A percentile compares a stretch with the other conserved stretches of the same genome.
phyloP scores from a whole-genome alignment of 2,888 invertebrate species.

The Nebria brevicollis region DNA sequence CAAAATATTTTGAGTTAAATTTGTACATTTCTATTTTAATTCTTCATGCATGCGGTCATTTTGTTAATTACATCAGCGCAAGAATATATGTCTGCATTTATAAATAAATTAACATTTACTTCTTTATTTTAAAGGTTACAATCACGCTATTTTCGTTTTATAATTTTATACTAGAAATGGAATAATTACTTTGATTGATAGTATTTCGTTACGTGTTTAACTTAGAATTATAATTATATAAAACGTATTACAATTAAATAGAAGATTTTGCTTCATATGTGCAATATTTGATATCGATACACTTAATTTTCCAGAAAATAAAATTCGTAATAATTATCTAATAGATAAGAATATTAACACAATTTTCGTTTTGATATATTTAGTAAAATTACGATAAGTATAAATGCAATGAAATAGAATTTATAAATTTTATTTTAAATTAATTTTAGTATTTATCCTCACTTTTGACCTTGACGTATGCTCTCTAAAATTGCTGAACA shows the following conservation, averaged over 20 bases:
- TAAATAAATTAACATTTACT: slow-evolving; percentile 11
- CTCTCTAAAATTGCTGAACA: too few relatives aligned
- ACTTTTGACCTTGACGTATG: too few relatives aligned
- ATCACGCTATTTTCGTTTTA: neutral
- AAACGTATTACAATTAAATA: neutral
- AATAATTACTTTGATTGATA: slow-evolving; percentile 1
- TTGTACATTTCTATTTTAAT: neutral
- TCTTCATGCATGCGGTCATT: slow-evolving; percentile 17
- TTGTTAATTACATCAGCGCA: slow-evolving; percentile 10
- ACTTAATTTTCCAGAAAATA: too few relatives aligned
- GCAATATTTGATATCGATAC: neutral
- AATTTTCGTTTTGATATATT: too few relatives aligned
- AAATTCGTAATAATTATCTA: too few relatives aligned
- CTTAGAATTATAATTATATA: neutral
- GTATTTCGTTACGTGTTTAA: neutral
- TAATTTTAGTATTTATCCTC: too few relatives aligned
- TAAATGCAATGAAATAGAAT: too few relatives aligned
- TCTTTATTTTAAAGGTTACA: neutral
- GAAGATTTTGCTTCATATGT: neutral
- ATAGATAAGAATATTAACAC: too few relatives aligned
- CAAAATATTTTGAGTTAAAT: neutral
- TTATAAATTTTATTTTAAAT: too few relatives aligned
- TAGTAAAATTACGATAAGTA: too few relatives aligned
- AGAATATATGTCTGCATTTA: neutral
- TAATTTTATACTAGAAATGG: slow-evolving; percentile 6